Evolutionary conservation across 2,797 vertebrate species (phyloP).

Genomic region (Champsocephalus esox): DNA sequence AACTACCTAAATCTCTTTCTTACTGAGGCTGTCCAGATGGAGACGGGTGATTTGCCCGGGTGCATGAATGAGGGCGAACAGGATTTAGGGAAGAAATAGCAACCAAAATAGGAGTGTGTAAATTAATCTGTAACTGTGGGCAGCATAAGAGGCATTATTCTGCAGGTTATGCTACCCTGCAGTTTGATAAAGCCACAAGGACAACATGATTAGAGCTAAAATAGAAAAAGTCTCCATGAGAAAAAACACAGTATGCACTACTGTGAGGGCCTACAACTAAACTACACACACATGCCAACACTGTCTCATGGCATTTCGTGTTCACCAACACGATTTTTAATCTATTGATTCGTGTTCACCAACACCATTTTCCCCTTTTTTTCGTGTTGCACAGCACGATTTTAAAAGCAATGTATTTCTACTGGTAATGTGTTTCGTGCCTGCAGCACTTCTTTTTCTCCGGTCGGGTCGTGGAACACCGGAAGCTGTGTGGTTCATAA

Average conservation of each 20-base stretch:
- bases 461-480: too few relatives aligned
- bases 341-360: too few relatives aligned
- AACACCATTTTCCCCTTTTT: too few relatives aligned
- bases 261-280: neutral
- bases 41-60: constrained; percentile 3
- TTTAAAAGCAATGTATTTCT: too few relatives aligned
- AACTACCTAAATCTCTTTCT: constrained; percentile 23
- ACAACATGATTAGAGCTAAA: constrained; percentile 17
- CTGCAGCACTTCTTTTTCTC: too few relatives aligned
- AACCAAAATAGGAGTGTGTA: constrained; percentile 12
- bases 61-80: constrained; percentile 19
- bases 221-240: neutral
- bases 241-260: constrained; percentile 2
- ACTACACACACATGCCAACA: neutral
- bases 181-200: constrained; percentile 11
- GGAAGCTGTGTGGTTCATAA: too few relatives aligned
- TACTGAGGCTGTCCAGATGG: constrained; percentile 28
- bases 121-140: constrained; percentile 19
- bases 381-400: too few relatives aligned
- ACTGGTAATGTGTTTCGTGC: too few relatives aligned
- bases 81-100: constrained; percentile 24
- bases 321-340: too few relatives aligned
- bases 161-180: constrained; percentile 25
- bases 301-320: too few relatives aligned
- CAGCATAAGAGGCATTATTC: constrained; percentile 14